Conservation (phyloP, 2,888 invertebrate genomes). For the Meandrusa payeni region DNA sequence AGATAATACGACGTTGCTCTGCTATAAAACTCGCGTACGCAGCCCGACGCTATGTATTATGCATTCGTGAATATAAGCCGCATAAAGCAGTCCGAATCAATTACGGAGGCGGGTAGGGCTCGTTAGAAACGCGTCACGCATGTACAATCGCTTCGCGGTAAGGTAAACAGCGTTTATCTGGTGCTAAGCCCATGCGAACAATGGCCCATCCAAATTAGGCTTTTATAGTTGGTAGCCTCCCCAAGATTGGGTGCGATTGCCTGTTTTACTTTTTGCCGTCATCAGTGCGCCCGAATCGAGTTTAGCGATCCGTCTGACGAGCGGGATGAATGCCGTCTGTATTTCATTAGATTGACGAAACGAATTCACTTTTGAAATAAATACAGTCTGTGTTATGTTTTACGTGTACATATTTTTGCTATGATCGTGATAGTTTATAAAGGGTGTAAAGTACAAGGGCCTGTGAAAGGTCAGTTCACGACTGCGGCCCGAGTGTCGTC, state of each 20-base stretch:
- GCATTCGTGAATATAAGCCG: constrained; percentile 77
- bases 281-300: constrained; percentile 19
- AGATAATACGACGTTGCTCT: constrained; percentile 40
- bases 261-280: constrained; percentile 25
- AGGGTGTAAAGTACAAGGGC: constrained; percentile 24
- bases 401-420: no score
- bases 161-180: constrained; percentile 71
- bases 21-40: constrained; percentile 51
- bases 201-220: constrained; percentile 74
- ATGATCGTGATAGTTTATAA: constrained; percentile 19
- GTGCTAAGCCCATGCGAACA: constrained; percentile 70
- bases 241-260: constrained; percentile 24
- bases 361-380: no score
- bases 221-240: constrained; percentile 39
- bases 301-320: constrained; percentile 23
- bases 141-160: constrained; percentile 69
- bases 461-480: constrained; percentile 60
- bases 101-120: constrained; percentile 66
- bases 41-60: constrained; percentile 70
- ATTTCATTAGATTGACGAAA: constrained; percentile 18
- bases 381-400: constrained; percentile 26
- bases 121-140: constrained; percentile 81
- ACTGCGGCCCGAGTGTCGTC: constrained; percentile 53
- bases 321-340: constrained; percentile 15
- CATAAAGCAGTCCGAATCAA: constrained; percentile 77